Base-by-base conservation (phyloP, 2,888 invertebrate genomes). In the Andrena minutula region DNA sequence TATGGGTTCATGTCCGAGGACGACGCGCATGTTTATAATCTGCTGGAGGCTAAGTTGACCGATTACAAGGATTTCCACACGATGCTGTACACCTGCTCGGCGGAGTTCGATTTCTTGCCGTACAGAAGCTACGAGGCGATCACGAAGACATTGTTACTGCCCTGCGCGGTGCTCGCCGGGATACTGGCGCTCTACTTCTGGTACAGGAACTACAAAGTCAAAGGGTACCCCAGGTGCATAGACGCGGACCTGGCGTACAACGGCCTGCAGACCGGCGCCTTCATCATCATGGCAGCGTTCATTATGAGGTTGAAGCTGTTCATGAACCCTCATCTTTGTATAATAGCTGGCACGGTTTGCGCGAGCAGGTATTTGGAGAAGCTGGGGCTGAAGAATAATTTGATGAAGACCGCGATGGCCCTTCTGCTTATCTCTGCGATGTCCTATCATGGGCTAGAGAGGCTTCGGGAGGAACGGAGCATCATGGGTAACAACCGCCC, bases 281-380 rank as follows among this genome's bases (percentile, higher is more conserved):
- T 96, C 92, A 95, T 95, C 1, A 90, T 96, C 0, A 96, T 97
- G 96, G 97, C 97, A n/a, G 91, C 94, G 1, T 92, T 97, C 12
- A 95, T 98, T 7, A 97, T 97, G 97, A 94, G 98, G 89, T 92
- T 98, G 64, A 97, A 98, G 90, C 92, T 97, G 70, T 95, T 98
- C 88, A 96, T 97, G 93, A 96, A 97, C 0, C 97, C 97, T 0
- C 97, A 97, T 88, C 93, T 98, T 89, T 97, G 97, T 92, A 95
- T 98, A 1, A 94, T 97, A 1, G 95, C 96, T 0, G 96, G 97
- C 0, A 93, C 98, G 2, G 93, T 97, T 23, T 95, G 96, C 79
- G 95, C 95, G 84, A 95, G 94, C 90, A 95, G 95, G 93, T 96
- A 95, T 93, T 94, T 95, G 83, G 93, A 94, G 26, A 94, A 94